phyloP scores from a whole-genome alignment of 2,113 vertebrate genomes.

The Nothobranchius kuhntae region DNA sequence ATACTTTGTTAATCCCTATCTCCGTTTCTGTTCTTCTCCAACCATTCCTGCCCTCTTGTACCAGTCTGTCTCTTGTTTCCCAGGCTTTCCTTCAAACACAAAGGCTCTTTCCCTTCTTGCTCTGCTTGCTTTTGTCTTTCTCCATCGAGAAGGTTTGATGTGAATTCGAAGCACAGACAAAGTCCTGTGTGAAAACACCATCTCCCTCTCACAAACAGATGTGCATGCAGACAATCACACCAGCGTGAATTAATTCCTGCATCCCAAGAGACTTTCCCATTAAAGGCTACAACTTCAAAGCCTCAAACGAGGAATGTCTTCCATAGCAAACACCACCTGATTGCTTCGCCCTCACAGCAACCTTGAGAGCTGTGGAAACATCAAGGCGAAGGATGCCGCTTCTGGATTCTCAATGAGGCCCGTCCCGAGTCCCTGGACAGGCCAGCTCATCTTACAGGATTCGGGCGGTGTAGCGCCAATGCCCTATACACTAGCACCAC shows the following conservation, averaged over 20 bases:
- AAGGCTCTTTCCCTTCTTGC: not conserved
- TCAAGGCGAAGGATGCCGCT: conserved; percentile 47
- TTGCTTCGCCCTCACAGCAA: conserved; percentile 34
- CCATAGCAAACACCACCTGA: conserved; percentile 23
- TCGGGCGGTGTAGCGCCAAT: not conserved
- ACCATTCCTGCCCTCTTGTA: too few relatives aligned
- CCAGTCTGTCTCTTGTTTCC: not conserved
- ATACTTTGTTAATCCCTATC: not conserved
- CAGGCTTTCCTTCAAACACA: not conserved
- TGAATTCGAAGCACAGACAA: conserved; percentile 9
- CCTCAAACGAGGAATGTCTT: conserved; percentile 20
- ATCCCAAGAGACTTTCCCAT: conserved; percentile 33
- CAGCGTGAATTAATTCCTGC: conserved; percentile 30
- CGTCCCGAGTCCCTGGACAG: conserved; percentile 26
- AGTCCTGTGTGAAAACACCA: conserved; percentile 1
- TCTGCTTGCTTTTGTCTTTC: not conserved
- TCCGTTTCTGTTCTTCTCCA: not conserved
- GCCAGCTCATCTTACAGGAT: conserved; percentile 33
- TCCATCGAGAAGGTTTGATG: conserved; percentile 20
- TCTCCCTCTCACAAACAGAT: conserved; percentile 4
- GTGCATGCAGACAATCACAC: conserved; percentile 11
- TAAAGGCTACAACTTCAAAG: conserved; percentile 49
- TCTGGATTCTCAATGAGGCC: conserved; percentile 43
- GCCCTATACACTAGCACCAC: too few relatives aligned
- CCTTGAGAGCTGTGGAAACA: conserved; percentile 55